Evolutionary conservation across 2,113 vertebrate species (phyloP), one percentile per base, ranked within the genome.

Genomic region (Cyprinus carpio): DNA sequence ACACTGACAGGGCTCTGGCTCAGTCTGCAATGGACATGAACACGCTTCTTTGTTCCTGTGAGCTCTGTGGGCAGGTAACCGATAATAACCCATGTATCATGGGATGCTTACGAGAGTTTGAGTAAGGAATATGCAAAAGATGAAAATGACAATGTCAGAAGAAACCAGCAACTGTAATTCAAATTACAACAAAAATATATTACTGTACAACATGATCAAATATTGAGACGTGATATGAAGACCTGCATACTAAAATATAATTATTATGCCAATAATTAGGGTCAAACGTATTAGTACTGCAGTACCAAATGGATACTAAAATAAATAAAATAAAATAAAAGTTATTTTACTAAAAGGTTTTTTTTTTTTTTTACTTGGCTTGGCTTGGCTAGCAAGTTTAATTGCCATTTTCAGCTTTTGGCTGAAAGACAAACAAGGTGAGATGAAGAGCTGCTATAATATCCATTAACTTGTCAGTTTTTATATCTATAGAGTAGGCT

Each of bases 1-100:
- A 84, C n/a, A 82, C 71, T 85, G 88, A 89, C 86, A 87, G 82
- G 65, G 37, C 62, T 51, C 81, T 85, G 84, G 77, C 86, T 60
- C 27, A 29, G 81, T 23, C 58, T 81, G 40, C 81, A 74, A 49
- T 46, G 20, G 65, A 69, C 37, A 85, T 85, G 82, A 89, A 85
- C 82, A 82, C 81, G 58, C 49, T 75, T 75, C 83, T 87, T 87
- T 89, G 84, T 88, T 88, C 75, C 62, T 75, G 62, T 31, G 67
- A 79, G 29, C 86, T 78, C 77, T 69, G 60, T 69, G 78, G 64
- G 60, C 74, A 49, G 18, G 69, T 76, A 74, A 83, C 82, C 9
- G 78, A 75, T 81, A 34, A 64, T 60, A 84, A 84, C 60, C 71
- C 80, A 20, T 49, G 60, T 67, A 46, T 25, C 60, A 67, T 4